These are phyloP conservation scores for Melanostoma mellinum DNA, from an alignment of 2,888 invertebrate species.

Conservation along the genomic window DNA sequence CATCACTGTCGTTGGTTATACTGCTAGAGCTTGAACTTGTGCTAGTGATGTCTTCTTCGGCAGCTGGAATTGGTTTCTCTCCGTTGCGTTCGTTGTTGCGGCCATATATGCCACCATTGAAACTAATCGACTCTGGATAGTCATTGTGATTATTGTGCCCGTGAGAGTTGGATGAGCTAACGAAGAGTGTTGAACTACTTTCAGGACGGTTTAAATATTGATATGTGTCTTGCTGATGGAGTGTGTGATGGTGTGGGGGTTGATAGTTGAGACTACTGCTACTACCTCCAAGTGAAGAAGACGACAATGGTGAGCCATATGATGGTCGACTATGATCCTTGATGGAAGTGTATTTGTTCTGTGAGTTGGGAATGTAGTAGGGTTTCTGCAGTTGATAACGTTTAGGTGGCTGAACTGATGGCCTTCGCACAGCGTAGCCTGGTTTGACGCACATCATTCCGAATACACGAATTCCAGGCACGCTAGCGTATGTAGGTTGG, in stretches of 20 bases:
- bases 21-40: conserved; percentile 64
- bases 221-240: conserved; percentile 77
- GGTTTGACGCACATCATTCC: conserved; percentile 95
- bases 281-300: conserved; percentile 75
- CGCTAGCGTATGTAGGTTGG: conserved; percentile 96
- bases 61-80: conserved; percentile 79
- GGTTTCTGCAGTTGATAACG: conserved; percentile 81
- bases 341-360: conserved; percentile 74
- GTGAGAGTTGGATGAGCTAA: conserved; percentile 65
- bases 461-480: conserved; percentile 95
- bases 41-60: conserved; percentile 70
- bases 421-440: conserved; percentile 81
- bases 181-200: conserved; percentile 75
- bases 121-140: conserved; percentile 79
- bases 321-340: conserved; percentile 71
- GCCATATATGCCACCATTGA: conserved; percentile 80
- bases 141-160: conserved; percentile 75
- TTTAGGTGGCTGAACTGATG: conserved; percentile 80
- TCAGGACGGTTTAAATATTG: conserved; percentile 81
- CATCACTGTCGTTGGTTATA: conserved; percentile 23
- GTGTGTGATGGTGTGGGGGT: conserved; percentile 75
- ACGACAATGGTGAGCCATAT: conserved; percentile 36
- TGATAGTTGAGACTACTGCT: conserved; percentile 72
- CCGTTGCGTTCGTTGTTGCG: conserved; percentile 80
- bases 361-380: conserved; percentile 78